Evolutionary conservation across 2,888 invertebrate genomes (phyloP).

Genomic region (Platerodrilus igneus): DNA sequence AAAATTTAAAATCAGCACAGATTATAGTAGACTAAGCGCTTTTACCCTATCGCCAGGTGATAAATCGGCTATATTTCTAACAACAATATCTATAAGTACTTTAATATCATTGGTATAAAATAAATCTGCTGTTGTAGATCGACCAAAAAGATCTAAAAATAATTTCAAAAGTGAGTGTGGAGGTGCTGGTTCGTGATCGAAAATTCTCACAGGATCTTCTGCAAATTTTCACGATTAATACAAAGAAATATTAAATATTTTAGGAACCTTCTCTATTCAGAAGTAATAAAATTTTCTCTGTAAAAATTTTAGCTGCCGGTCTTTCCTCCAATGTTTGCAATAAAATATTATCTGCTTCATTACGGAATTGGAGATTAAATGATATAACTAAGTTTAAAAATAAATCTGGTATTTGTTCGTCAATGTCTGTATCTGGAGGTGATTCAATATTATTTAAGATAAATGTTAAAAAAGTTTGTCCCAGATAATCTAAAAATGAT

Average conservation of each 20-base stretch:
- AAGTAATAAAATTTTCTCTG: constrained; percentile 81
- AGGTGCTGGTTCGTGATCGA: constrained; percentile 75
- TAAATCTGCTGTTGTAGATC: constrained; percentile 72
- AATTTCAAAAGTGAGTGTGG: constrained; percentile 85
- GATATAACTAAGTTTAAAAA: constrained; percentile 80
- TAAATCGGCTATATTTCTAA: constrained; percentile 84
- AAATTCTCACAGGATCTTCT: constrained; percentile 85
- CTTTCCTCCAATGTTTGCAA: constrained; percentile 64
- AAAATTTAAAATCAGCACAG: constrained; percentile 23
- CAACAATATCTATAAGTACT: constrained; percentile 89
- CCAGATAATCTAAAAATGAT: constrained; percentile 70
- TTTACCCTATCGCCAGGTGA: constrained; percentile 79
- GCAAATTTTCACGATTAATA: constrained; percentile 34
- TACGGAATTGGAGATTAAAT: constrained; percentile 81
- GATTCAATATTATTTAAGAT: constrained; percentile 77
- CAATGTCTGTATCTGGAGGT: constrained; percentile 73
- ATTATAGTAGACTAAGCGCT: constrained; percentile 14
- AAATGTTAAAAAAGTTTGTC: constrained; percentile 73
- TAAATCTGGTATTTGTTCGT: constrained; percentile 79
- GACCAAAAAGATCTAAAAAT: constrained; percentile 79
- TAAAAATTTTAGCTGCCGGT: constrained; percentile 78
- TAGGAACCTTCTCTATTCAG: constrained; percentile 81
- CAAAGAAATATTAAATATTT: constrained; percentile 13
- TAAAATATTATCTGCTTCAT: constrained; percentile 63
- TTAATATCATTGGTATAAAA: constrained; percentile 95